Percentiles rank a stretch among this genome's conserved stretches.
phyloP scores from a whole-genome alignment of 1,140 invertebrate genomes.

The Drosophila trapezifrons region DNA sequence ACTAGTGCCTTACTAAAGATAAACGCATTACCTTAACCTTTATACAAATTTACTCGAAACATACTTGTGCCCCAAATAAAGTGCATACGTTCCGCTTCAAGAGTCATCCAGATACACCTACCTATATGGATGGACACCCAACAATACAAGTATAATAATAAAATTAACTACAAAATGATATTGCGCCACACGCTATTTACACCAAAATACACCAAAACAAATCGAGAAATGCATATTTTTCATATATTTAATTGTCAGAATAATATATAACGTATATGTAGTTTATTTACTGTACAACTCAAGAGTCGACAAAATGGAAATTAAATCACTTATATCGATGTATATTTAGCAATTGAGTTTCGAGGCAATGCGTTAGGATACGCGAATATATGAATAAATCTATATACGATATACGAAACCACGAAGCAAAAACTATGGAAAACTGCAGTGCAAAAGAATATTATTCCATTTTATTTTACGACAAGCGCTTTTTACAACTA shows the following conservation, averaged over 20 bases:
- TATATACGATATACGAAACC: slow-evolving; percentile 50
- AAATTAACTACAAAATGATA: slow-evolving; percentile 50
- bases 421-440: slow-evolving; percentile 61
- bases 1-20: slow-evolving; percentile 84
- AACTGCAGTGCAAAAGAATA: slow-evolving; percentile 71
- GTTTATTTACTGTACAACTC: slow-evolving; percentile 58
- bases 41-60: slow-evolving; percentile 78
- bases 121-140: slow-evolving; percentile 34
- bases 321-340: slow-evolving; percentile 44
- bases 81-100: slow-evolving; percentile 43
- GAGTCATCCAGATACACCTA: slow-evolving; percentile 33
- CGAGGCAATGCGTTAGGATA: slow-evolving; percentile 36
- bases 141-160: slow-evolving; percentile 38
- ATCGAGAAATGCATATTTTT: slow-evolving; percentile 66
- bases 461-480: slow-evolving; percentile 77
- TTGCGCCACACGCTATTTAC: slow-evolving; percentile 74
- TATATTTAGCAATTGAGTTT: slow-evolving; percentile 67
- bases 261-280: slow-evolving; percentile 54
- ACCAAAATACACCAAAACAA: slow-evolving; percentile 57
- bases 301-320: slow-evolving; percentile 26
- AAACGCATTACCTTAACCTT: slow-evolving; percentile 83
- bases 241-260: slow-evolving; percentile 59
- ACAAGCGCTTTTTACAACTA: slow-evolving; percentile 76
- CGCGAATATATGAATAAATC: slow-evolving; percentile 37
- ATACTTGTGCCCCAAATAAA: slow-evolving; percentile 39